Evolutionary conservation across 2,113 vertebrate species (phyloP).

Genomic region (Pygoscelis antarcticus): DNA sequence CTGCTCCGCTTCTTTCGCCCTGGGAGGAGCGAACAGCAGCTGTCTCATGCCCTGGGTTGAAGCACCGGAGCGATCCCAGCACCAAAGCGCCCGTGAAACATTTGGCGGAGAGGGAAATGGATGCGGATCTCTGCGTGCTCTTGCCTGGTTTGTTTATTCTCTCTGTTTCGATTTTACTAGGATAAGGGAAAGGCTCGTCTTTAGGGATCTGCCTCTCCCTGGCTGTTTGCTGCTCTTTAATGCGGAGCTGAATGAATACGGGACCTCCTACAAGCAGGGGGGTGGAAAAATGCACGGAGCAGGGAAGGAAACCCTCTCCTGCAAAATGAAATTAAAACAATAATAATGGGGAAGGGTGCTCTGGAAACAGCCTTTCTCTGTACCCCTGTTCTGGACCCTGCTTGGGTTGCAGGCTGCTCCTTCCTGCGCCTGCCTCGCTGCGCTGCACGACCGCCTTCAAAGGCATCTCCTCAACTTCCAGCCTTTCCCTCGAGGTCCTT

Average conservation of each 20-base stretch:
- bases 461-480: conserved; percentile 9
- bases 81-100: accelerated
- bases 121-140: not conserved
- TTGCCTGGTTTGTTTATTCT: not conserved
- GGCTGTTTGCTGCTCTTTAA: not conserved
- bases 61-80: accelerated
- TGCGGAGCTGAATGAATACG: accelerated
- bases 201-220: not conserved
- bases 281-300: not conserved
- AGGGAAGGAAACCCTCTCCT: not conserved
- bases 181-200: not conserved
- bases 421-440: not conserved
- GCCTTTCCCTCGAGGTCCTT: not conserved
- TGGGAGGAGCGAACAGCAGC: not conserved
- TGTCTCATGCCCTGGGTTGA: not conserved
- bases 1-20: not conserved
- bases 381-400: not conserved
- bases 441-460: not conserved
- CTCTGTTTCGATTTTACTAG: not conserved
- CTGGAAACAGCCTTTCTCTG: not conserved
- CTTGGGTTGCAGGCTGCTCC: not conserved
- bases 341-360: accelerated
- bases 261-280: not conserved
- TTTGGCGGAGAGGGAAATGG: not conserved
- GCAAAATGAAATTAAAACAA: not conserved